Base-by-base conservation (phyloP, 2,797 vertebrate genomes). In the Rhabdophis nuchalis region DNA sequence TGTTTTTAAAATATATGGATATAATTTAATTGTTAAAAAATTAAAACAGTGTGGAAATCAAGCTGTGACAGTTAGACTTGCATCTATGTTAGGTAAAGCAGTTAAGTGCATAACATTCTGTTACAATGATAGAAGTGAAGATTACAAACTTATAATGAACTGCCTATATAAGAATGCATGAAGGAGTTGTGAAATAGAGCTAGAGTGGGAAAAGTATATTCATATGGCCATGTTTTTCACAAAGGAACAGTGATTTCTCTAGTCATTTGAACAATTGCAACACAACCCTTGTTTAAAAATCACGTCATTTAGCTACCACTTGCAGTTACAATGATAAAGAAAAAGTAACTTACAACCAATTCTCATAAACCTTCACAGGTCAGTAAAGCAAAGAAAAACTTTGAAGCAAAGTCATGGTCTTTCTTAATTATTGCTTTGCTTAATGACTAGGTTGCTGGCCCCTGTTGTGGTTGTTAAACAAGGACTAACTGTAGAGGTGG, bases 11-110 rank as follows among this genome's bases (percentile, higher is more conserved):
- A 96, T 97, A 97, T 93, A 96, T 64, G 91, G 92, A 96, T 97
- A 97, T 96, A 97, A 98, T 97, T 98, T 97, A 97, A 97, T 97
- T 97, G 96, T 96, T 97, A 97, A 96, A 97, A 97, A 58, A 93
- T 97, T 93, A 95, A 97, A 97, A 97, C 96, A 94, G 93, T 96
- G 95, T 97, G 96, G 96, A 97, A 96, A 96, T 95, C 96, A 96
- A 97, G 95, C 96, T 96, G 95, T 91, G 91, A 96, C 95, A 97
- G 96, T 95, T 97, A 96, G 94, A 94, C 95, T 96, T 97, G 96
- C 96, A 96, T 96, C 96, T 97, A 96, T 94, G 96, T 96, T 97
- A 97, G 96, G 96, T 96, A 96, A 97, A 96, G 96, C 96, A 96
- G 88, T 94, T 90, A 96, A 95, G 97, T 96, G 95, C 32, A 10